Percentiles rank a stretch among this genome's conserved stretches.
These are phyloP conservation scores for Scytalopus superciliaris DNA, from an alignment of 2,113 vertebrate genomes.

Conservation along the genomic window DNA sequence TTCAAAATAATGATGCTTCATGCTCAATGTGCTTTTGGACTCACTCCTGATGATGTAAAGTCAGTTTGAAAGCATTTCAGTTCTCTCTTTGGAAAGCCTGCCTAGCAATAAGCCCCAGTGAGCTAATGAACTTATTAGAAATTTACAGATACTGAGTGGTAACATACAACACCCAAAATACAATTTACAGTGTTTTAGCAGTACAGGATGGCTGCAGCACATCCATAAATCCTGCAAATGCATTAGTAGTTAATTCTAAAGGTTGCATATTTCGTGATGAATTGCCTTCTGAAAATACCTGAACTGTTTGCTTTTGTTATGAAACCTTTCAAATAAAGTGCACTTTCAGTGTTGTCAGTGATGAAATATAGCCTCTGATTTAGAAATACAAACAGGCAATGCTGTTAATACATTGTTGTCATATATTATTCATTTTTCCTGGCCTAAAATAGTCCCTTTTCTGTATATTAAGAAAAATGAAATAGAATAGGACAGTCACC, in stretches of 20 bases:
- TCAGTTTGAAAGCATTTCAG: neutral
- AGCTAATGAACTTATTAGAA: constrained; percentile 44
- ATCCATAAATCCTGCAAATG: constrained; percentile 30
- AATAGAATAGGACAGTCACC: neutral
- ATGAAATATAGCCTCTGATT: constrained; percentile 15
- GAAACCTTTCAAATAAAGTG: constrained; percentile 37
- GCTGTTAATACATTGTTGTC: constrained; percentile 11
- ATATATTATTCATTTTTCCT: constrained; percentile 27
- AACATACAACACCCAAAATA: constrained; percentile 12
- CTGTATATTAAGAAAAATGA: neutral
- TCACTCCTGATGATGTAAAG: neutral
- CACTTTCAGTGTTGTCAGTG: neutral
- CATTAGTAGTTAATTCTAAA: constrained; percentile 52
- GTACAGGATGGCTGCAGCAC: neutral
- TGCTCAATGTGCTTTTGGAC: neutral
- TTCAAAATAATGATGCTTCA: neutral
- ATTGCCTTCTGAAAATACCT: constrained; percentile 44
- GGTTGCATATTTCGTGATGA: neutral
- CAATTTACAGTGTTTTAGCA: constrained; percentile 39
- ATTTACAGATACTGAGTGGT: constrained; percentile 43
- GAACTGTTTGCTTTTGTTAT: constrained; percentile 28
- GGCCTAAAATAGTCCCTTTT: neutral
- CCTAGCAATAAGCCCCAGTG: neutral
- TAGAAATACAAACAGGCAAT: constrained; percentile 27
- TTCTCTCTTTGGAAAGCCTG: constrained; percentile 5